These are phyloP conservation scores for Morone chrysops DNA, from an alignment of 2,113 vertebrate genomes.

Conservation along the genomic window DNA sequence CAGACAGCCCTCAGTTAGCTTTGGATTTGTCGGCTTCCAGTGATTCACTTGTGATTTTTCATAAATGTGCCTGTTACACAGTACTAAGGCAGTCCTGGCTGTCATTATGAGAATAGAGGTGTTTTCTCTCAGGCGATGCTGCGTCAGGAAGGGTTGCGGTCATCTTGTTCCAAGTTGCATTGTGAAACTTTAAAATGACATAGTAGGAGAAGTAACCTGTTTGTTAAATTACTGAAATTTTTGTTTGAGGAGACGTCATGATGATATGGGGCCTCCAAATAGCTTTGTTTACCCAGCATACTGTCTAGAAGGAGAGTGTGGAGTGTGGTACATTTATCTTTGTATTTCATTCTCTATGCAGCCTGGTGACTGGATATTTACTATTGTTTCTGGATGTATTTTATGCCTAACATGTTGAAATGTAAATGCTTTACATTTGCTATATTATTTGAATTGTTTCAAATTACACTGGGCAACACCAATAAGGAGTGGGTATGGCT, in stretches of 20 bases:
- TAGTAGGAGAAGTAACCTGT: neutral
- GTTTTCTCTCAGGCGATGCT: conserved; percentile 23
- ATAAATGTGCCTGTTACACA: conserved; percentile 36
- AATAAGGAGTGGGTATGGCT: neutral
- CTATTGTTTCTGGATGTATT: neutral
- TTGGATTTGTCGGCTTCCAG: conserved; percentile 66
- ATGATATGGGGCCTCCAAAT: neutral
- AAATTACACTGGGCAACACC: neutral
- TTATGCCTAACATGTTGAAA: neutral
- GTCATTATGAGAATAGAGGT: conserved; percentile 35
- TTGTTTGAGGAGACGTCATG: neutral
- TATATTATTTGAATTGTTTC: neutral
- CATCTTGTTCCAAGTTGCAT: neutral
- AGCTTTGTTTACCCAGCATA: neutral
- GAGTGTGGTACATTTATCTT: too few species aligned
- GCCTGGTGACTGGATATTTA: neutral
- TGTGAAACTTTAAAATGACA: neutral
- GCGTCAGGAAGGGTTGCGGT: neutral
- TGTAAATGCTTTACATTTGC: neutral
- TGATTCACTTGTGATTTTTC: conserved; percentile 56
- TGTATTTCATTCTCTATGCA: neutral
- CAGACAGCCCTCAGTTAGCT: conserved; percentile 65
- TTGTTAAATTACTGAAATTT: neutral
- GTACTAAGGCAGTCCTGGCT: conserved; percentile 34
- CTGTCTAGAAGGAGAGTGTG: neutral